Conservation (phyloP, 2,797 vertebrate genomes). For the Salarias fasciatus region DNA sequence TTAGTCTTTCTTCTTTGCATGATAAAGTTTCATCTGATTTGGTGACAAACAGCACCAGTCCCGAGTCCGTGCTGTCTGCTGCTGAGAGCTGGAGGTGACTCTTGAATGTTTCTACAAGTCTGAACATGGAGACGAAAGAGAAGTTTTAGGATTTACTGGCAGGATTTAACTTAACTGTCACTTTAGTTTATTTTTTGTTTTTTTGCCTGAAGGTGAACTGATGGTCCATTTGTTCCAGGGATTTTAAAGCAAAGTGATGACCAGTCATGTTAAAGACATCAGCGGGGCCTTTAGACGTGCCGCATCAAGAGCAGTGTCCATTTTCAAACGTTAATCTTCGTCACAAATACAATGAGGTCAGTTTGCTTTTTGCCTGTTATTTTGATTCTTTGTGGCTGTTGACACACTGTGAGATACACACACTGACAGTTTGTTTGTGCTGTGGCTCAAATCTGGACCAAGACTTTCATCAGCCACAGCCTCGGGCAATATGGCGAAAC, state of each 20-base stretch:
- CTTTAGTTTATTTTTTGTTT: slow-evolving; percentile 25
- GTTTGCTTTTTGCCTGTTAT: slow-evolving; percentile 31
- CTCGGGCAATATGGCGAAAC: slow-evolving; percentile 52
- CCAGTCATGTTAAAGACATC: slow-evolving; percentile 27
- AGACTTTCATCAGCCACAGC: slow-evolving; percentile 55
- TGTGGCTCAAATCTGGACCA: slow-evolving; percentile 41
- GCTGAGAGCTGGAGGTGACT: slow-evolving; percentile 29
- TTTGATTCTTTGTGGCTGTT: slow-evolving; percentile 35
- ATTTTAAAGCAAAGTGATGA: slow-evolving; percentile 41
- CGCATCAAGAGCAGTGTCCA: slow-evolving; percentile 10
- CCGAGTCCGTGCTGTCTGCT: slow-evolving; percentile 8
- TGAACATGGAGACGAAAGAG: slow-evolving; percentile 29
- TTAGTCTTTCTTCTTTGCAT: background rate
- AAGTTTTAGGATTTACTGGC: slow-evolving; percentile 24
- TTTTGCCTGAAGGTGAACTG: slow-evolving; percentile 18
- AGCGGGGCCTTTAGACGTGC: slow-evolving; percentile 35
- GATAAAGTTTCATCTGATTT: background rate
- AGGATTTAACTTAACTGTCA: slow-evolving; percentile 32
- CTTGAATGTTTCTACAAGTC: slow-evolving; percentile 29
- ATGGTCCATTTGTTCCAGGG: slow-evolving; percentile 15
- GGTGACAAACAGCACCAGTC: slow-evolving; percentile 15
- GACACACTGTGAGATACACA: slow-evolving; percentile 31
- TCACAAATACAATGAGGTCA: slow-evolving; percentile 26
- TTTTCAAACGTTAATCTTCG: slow-evolving; percentile 44
- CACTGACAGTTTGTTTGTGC: slow-evolving; percentile 67